phyloP scores from a whole-genome alignment of 2,888 invertebrate genomes.

The Microctonus aethiopoides region DNA sequence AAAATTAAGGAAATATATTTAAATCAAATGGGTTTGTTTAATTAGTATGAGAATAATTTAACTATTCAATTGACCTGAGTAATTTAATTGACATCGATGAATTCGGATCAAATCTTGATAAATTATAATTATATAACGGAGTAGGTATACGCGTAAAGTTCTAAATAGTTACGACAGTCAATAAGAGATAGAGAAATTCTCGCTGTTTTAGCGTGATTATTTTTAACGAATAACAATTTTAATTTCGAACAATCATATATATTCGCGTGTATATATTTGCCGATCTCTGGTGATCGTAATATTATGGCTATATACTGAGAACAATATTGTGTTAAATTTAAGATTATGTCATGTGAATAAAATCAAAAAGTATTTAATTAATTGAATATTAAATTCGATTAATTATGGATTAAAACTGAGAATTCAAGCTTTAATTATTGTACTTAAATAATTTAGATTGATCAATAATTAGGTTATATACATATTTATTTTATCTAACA shows the following conservation, averaged over 20 bases:
- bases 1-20: neutral
- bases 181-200: neutral
- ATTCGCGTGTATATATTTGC: neutral
- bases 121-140: neutral
- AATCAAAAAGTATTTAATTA: no score
- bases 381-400: no score
- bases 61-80: neutral
- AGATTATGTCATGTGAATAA: neutral
- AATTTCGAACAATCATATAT: neutral
- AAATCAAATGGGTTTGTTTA: neutral
- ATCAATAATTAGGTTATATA: no score
- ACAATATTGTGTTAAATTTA: neutral
- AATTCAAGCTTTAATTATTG: no score
- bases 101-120: neutral
- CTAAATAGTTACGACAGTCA: neutral
- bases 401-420: no score
- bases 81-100: neutral
- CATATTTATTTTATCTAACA: no score
- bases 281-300: constrained; percentile 20
- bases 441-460: constrained; percentile 38
- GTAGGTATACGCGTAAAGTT: neutral
- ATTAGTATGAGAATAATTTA: neutral
- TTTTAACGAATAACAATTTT: neutral
- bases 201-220: neutral
- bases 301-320: constrained; percentile 4